Base-by-base conservation (phyloP, 2,113 vertebrate species). In the Pelusios castaneus region DNA sequence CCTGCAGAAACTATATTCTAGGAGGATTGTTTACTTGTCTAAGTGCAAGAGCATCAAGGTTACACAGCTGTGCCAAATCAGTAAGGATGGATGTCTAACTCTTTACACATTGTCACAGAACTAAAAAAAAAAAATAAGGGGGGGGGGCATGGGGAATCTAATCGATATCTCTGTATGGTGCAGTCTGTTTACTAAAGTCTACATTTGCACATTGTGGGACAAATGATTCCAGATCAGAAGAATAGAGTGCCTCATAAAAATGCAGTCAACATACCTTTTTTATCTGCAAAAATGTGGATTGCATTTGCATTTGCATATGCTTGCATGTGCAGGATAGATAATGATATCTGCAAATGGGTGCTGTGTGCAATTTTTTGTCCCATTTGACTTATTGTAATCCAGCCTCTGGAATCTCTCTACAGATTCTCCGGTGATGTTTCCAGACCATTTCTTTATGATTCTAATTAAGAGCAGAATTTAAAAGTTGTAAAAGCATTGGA, bases 1-100 rank as follows among this genome's bases (percentile, higher is more conserved):
- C 89, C 22, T 43, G 43, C 13, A 88, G 29, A 75, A 82, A 4
- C 60, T 92, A 41, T 77, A 88, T 89, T 87, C 24, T 81, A 25
- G 21, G 10, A 79, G 11, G 75, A 9, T 31, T 87, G 16, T 52
- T 90, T 95, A 94, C 52, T 80, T 85, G 2, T 76, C 89, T 51
- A n/a, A 85, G 70, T 17, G 75, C 41, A 87, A 81, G 67, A 47
- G 78, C 90, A 60, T 78, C 73, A 78, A 4, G 75, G 49, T 90
- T 91, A 45, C 76, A 92, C 58, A 89, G 14, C 4, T 95, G 41
- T 93, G 54, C n/a, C 91, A 82, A 88, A 77, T 84, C 29, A n/a
- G 12, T 84, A 25, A 41, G 19, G 45, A 76, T 14, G 47, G 76
- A 45, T 79, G 47, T 70, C 34, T 29, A 45, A 76, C 13, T 76